Conservation (phyloP, 2,113 vertebrate species). For the Bungarus multicinctus region DNA sequence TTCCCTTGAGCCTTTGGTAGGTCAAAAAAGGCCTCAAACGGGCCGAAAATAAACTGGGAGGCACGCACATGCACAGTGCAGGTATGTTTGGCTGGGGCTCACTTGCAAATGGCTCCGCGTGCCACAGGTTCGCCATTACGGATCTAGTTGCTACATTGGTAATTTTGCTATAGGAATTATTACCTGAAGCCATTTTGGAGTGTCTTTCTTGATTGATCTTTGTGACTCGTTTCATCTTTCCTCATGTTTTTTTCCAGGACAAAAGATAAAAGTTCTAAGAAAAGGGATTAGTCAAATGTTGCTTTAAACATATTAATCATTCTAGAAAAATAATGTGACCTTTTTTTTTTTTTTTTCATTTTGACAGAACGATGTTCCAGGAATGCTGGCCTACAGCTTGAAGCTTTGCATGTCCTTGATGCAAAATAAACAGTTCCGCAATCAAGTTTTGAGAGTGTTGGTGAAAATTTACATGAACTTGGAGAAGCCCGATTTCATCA, state of each 20-base stretch:
- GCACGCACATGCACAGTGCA: too few relatives aligned
- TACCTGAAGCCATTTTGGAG: neutral
- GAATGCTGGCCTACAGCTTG: constrained; percentile 96
- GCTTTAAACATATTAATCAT: neutral
- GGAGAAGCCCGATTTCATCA: constrained; percentile 99
- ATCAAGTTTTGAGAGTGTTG: constrained; percentile 91
- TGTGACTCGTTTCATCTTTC: neutral
- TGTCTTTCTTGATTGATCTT: neutral
- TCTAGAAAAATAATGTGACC: neutral
- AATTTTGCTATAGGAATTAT: neutral
- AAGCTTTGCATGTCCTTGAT: constrained; percentile 99
- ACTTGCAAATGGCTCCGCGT: too few relatives aligned
- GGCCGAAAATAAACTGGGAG: too few relatives aligned
- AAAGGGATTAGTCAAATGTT: neutral
- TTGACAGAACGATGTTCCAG: constrained; percentile 90
- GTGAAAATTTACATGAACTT: constrained; percentile 99
- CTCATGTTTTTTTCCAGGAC: neutral
- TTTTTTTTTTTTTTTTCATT: neutral
- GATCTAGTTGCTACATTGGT: neutral
- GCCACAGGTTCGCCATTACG: too few relatives aligned
- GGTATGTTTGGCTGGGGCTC: too few relatives aligned
- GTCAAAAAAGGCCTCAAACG: too few relatives aligned
- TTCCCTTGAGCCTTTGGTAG: too few relatives aligned
- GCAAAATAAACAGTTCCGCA: constrained; percentile 98
- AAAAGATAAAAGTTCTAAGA: neutral